A percentile compares a stretch with the other conserved stretches of the same genome.
Evolutionary conservation across 2,888 invertebrate species (phyloP).

Genomic region (Nasonia oneida): DNA sequence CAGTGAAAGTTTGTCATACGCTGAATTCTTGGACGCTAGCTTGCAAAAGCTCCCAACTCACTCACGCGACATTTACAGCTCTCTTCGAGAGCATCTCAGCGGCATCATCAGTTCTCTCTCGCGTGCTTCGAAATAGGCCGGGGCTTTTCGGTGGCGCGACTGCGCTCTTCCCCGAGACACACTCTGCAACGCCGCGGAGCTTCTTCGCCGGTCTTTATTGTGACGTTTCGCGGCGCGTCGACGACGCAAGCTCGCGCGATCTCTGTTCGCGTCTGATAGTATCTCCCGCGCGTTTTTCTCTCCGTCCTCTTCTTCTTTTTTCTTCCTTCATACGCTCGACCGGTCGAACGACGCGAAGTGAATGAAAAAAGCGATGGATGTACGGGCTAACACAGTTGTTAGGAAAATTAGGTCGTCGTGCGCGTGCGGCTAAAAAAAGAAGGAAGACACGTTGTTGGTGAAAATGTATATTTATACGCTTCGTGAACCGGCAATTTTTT

Average conservation of each 20-base stretch:
- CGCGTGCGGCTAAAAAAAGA: constrained; percentile 18
- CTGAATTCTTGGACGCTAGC: too few relatives aligned
- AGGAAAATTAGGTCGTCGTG: constrained; percentile 19
- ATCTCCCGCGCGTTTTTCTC: neutral
- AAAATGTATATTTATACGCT: constrained; percentile 17
- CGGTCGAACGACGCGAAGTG: neutral
- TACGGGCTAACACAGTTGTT: neutral
- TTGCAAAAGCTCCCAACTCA: neutral
- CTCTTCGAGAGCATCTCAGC: neutral
- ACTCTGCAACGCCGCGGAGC: neutral
- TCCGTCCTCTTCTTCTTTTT: neutral
- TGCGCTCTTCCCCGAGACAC: constrained; percentile 15
- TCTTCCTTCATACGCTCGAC: neutral
- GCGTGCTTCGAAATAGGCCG: constrained; percentile 57
- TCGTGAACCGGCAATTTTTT: neutral
- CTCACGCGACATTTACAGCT: neutral
- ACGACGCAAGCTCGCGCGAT: constrained; percentile 19
- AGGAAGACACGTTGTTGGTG: constrained; percentile 1
- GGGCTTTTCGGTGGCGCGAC: constrained; percentile 51
- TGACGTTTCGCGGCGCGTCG: constrained; percentile 56
- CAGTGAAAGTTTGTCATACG: neutral
- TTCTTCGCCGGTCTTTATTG: constrained; percentile 50
- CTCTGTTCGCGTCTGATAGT: constrained; percentile 38
- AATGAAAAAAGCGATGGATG: neutral
- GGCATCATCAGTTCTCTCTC: neutral